phyloP scores from a whole-genome alignment of 2,113 vertebrate species.

The human (Homo sapiens) region GRCh38 chr18:602501-603000 shows the following conservation, averaged over 20 bases:
- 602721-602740: neutral
- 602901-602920: neutral
- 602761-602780: neutral
- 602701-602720: neutral
- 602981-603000: neutral
- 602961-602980: neutral
- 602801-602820: neutral
- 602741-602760: neutral
- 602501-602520: neutral
- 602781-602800: neutral
- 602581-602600: neutral
- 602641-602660: neutral
- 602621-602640: neutral
- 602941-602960: neutral
- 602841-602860: neutral
- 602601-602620: neutral
- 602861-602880: neutral
- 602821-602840: neutral
- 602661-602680: neutral
- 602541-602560: neutral
- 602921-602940: neutral
- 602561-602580: neutral
- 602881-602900: neutral
- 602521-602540: neutral
- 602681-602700: neutral